phyloP scores from a whole-genome alignment of 2,113 vertebrate genomes.

The Nerophis ophidion region DNA sequence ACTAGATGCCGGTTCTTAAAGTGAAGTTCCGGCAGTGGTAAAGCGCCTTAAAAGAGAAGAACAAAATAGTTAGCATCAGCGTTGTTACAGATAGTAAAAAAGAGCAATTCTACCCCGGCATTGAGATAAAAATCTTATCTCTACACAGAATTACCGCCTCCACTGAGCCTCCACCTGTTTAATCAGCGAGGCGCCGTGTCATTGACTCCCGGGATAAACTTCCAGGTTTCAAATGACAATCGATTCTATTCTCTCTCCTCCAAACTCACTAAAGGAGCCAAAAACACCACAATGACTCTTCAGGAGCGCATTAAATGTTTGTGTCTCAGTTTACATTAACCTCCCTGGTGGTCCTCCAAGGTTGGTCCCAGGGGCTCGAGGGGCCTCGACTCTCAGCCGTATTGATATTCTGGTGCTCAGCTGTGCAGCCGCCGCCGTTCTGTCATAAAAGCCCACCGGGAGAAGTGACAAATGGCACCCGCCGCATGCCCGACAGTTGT shows the following conservation, averaged over 20 bases:
- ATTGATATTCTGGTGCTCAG: constrained; percentile 70
- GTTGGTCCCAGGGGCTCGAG: constrained; percentile 47
- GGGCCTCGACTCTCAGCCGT: constrained; percentile 43
- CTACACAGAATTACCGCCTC: constrained; percentile 74
- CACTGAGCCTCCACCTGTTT: constrained; percentile 62
- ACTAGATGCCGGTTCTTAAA: too few relatives aligned
- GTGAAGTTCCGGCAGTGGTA: too few relatives aligned
- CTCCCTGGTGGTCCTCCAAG: constrained; percentile 28
- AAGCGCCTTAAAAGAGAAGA: neutral
- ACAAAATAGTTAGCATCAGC: constrained; percentile 11
- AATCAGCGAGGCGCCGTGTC: constrained; percentile 66
- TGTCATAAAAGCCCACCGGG: constrained; percentile 56
- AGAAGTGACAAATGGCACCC: constrained; percentile 64
- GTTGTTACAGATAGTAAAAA: constrained; percentile 33
- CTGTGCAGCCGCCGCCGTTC: constrained; percentile 35
- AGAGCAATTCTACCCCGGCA: constrained; percentile 72
- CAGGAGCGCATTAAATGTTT: constrained; percentile 42
- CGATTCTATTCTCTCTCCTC: constrained; percentile 54
- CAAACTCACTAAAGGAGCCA: constrained; percentile 35
- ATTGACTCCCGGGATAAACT: constrained; percentile 72
- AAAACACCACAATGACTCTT: constrained; percentile 23
- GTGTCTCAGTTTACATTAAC: constrained; percentile 36
- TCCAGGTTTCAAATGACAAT: constrained; percentile 68
- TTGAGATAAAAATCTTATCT: constrained; percentile 77
- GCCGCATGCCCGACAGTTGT: constrained; percentile 62